A percentile compares a stretch with the other conserved stretches of the same genome.
Evolutionary conservation across 2,113 vertebrate genomes (phyloP).

Genomic region (Engraulis encrasicolus): DNA sequence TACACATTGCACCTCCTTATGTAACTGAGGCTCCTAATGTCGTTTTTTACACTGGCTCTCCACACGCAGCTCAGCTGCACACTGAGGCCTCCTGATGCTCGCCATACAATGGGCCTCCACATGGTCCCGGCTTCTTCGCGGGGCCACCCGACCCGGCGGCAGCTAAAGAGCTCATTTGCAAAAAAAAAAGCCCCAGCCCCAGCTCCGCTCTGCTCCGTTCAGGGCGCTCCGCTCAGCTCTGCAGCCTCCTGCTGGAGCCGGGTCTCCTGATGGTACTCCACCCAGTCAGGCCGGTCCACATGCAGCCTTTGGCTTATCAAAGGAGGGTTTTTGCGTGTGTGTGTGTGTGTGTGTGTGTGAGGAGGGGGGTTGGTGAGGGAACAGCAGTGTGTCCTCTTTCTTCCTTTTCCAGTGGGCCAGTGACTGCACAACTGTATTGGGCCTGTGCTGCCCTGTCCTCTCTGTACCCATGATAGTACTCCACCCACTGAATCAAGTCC

Average conservation of each 20-base stretch:
- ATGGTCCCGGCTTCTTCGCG: not conserved
- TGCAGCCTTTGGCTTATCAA: too few relatives aligned
- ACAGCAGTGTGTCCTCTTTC: too few relatives aligned
- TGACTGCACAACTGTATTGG: too few relatives aligned
- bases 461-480: too few relatives aligned
- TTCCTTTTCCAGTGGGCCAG: too few relatives aligned
- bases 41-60: not conserved
- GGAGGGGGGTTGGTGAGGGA: not conserved
- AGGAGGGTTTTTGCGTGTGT: too few relatives aligned
- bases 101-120: not conserved
- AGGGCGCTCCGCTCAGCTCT: slow-evolving; percentile 5
- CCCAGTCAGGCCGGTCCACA: not conserved
- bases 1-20: not conserved
- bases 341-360: too few relatives aligned
- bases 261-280: not conserved
- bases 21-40: not conserved
- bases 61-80: not conserved
- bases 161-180: not conserved
- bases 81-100: slow-evolving; percentile 3
- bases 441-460: too few relatives aligned
- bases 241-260: not conserved
- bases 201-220: too few relatives aligned
- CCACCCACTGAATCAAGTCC: too few relatives aligned
- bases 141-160: not conserved
- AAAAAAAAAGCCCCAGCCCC: too few relatives aligned